Evolutionary conservation across 2,113 vertebrate species (phyloP).

Genomic region (Neomonachus schauinslandi): DNA sequence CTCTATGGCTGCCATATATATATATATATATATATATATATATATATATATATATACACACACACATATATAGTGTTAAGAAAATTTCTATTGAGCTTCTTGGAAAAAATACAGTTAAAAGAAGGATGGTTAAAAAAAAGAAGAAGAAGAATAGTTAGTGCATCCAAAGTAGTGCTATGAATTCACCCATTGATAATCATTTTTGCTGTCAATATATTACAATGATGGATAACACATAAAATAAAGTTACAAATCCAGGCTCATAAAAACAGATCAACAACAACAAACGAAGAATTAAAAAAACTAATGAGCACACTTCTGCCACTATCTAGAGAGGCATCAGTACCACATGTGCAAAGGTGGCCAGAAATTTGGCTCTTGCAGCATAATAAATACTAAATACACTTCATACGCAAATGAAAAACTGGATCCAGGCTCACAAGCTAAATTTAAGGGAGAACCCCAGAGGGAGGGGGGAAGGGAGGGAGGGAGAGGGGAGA

Average conservation of each 20-base stretch:
- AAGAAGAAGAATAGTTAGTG: background rate
- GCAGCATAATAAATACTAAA: background rate
- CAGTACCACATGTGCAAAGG: background rate
- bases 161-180: background rate
- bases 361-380: background rate
- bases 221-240: background rate
- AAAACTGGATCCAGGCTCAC: background rate
- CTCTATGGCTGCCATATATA: background rate
- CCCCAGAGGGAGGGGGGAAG: background rate
- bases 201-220: background rate
- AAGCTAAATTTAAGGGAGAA: background rate
- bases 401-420: background rate
- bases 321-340: background rate
- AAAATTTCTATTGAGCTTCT: background rate
- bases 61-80: background rate
- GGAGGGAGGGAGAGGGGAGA: fast-evolving
- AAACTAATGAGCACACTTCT: background rate
- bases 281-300: background rate
- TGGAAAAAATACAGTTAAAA: background rate
- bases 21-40: background rate
- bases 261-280: background rate
- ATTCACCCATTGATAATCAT: background rate
- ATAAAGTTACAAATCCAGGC: background rate
- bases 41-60: background rate
- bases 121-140: background rate